These are phyloP conservation scores for Ivindomyrus marchei DNA, from an alignment of 2,113 vertebrate species.

Conservation along the genomic window DNA sequence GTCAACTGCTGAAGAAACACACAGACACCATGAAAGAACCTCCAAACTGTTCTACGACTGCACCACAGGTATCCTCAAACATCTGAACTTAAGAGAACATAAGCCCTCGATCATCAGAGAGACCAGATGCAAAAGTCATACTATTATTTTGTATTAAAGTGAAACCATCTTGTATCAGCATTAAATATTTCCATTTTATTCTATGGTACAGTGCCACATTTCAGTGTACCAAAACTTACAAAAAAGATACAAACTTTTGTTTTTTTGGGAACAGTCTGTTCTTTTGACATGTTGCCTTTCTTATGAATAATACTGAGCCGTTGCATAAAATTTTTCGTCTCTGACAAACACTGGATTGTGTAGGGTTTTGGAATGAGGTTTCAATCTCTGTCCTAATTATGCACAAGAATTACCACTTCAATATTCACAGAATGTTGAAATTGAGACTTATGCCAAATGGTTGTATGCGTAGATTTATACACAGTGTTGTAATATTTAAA, in stretches of 20 bases:
- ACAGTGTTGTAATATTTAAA: constrained; percentile 44
- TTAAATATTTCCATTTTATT: constrained; percentile 34
- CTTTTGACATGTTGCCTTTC: constrained; percentile 59
- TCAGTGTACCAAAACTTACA: constrained; percentile 35
- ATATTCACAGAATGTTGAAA: constrained; percentile 55
- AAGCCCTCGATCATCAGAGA: constrained; percentile 26
- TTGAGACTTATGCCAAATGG: constrained; percentile 62
- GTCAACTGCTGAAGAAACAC: neutral
- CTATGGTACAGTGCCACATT: constrained; percentile 33
- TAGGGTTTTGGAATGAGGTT: constrained; percentile 51
- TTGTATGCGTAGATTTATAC: constrained; percentile 35
- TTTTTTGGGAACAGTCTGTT: constrained; percentile 30
- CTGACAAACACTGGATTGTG: constrained; percentile 55
- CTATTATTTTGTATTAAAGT: constrained; percentile 25
- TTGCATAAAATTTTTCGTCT: constrained; percentile 57
- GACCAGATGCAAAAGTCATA: constrained; percentile 23
- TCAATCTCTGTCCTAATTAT: constrained; percentile 54
- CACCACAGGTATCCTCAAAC: neutral
- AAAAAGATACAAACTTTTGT: constrained; percentile 35
- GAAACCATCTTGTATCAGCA: constrained; percentile 21
- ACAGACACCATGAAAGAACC: neutral
- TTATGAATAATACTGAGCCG: constrained; percentile 58
- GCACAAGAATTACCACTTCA: constrained; percentile 57
- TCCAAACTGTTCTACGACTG: neutral
- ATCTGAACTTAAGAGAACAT: constrained; percentile 10